A percentile compares a stretch with the other conserved stretches of the same genome.
Conservation (phyloP, 2,888 invertebrate species). For the Microctonus hyperodae region DNA sequence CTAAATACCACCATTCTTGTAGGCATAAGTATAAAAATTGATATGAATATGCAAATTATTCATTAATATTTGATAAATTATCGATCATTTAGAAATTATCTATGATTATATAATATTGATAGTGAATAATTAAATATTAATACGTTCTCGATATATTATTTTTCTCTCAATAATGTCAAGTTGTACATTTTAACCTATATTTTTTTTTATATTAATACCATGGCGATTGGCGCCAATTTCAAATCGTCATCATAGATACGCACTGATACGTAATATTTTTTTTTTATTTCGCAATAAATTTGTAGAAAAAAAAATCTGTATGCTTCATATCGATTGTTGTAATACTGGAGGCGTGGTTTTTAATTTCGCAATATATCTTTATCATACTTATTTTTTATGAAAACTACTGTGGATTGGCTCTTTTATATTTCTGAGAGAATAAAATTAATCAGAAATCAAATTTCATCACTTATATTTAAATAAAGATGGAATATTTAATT, state of each 20-base stretch:
- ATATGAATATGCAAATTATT: not conserved
- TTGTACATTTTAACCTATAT: not conserved
- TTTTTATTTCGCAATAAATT: not conserved
- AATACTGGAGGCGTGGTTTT: not conserved
- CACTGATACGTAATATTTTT: not conserved
- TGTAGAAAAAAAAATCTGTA: not conserved
- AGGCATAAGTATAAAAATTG: not conserved
- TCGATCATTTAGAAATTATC: too few species aligned
- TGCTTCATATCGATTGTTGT: not conserved
- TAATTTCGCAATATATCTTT: not conserved
- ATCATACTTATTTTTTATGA: not conserved
- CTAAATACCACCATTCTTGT: not conserved
- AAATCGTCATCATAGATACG: not conserved
- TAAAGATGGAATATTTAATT: constrained; percentile 3
- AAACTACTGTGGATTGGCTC: constrained; percentile 1
- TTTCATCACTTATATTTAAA: constrained; percentile 24
- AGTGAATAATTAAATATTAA: not conserved
- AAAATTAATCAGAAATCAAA: constrained; percentile 22
- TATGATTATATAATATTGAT: not conserved
- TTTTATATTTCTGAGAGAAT: not conserved
- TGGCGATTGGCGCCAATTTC: not conserved
- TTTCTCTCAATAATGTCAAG: too few species aligned
- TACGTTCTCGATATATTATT: too few species aligned
- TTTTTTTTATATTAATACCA: not conserved
- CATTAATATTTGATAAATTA: not conserved